Evolutionary conservation across 1,140 invertebrate genomes (phyloP).

Genomic region (Caenorhabditis tropicalis): DNA sequence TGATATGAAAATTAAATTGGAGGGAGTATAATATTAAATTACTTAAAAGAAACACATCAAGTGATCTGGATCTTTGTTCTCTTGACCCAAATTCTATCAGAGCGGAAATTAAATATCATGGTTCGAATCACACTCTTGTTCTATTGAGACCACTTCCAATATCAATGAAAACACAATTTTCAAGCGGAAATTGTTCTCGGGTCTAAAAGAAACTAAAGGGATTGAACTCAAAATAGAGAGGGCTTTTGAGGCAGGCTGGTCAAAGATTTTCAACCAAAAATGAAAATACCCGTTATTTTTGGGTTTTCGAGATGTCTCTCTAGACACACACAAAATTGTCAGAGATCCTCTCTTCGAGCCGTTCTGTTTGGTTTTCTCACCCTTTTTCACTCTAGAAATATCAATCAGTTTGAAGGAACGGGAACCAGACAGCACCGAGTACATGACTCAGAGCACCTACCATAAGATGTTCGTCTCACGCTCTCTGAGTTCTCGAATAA

Average conservation of each 20-base stretch:
- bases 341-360: neutral
- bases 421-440: neutral
- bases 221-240: no score
- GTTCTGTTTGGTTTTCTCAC: neutral
- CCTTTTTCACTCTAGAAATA: neutral
- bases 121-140: neutral
- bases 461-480: neutral
- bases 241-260: neutral
- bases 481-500: neutral
- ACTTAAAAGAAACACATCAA: neutral
- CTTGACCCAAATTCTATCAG: neutral
- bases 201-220: no score
- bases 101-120: neutral
- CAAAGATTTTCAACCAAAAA: neutral
- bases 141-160: neutral
- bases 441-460: constrained; percentile 22
- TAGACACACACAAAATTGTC: neutral
- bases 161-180: no score
- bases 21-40: no score
- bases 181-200: no score
- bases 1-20: no score
- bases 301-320: neutral
- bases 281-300: neutral
- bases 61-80: neutral
- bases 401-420: neutral